Evolutionary conservation across 1,140 invertebrate genomes (phyloP), one percentile per base, ranked within the genome.

Genomic region (Oppia nitens): DNA sequence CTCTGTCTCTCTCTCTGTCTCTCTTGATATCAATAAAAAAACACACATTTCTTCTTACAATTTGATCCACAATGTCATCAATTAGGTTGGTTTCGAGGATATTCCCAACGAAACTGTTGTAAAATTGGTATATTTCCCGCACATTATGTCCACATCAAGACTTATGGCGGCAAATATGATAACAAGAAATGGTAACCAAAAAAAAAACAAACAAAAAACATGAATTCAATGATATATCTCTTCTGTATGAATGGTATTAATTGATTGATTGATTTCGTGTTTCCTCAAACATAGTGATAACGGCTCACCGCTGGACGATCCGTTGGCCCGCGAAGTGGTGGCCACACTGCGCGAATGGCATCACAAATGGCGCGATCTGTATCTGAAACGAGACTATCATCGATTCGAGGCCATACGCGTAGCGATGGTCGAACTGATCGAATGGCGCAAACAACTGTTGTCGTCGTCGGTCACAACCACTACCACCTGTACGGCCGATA

Each of bases 291-390:
- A 9, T 17, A 40, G 32, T 47, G 55, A 56, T 3, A 56, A 21
- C 17, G 17, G 47, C 9, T n/a, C 25, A 47, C 47, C 50, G 24
- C 27, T 57, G 9, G 27, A 62, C 21, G 60, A 61, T 53, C 60
- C 60, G 27, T 21, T 61, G n/a, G 58, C 32, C 20, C 28, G n/a
- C 24, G 89, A 94, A 74, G 86, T 91, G n/a, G 86, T 87, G 2
- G 71, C 68, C 60, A 89, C 93, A 0, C 74, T 94, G 12, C 74
- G 88, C 69, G 91, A 96, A 81, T 96, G 91, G 91, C 85, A 82
- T 26, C 73, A 82, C 62, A 84, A 91, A 59, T 93, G 89, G 89
- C 91, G 91, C 68, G 81, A 81, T 59, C 75, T 91, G 14, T 93
- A 83, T 77, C 83, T 90, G 74, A 81, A 85, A 66, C 76, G 84